Evolutionary conservation across 64 coral and sea anemone species (phyloP).

Genomic region (Montipora foliosa): DNA sequence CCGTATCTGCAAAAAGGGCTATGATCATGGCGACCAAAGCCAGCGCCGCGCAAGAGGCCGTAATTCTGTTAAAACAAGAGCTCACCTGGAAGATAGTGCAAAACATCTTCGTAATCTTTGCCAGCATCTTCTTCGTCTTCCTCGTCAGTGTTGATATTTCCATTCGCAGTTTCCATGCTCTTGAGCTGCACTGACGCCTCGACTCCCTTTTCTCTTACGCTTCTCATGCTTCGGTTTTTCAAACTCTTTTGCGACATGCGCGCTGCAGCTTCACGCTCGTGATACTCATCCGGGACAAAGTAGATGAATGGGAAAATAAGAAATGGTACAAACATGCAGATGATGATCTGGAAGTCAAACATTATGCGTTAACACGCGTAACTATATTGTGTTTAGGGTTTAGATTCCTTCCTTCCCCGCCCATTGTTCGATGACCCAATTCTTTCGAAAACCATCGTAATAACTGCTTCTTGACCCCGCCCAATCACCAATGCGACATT

Average conservation of each 20-base stretch:
- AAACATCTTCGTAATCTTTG: constrained; percentile 60
- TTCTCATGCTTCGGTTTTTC: not conserved
- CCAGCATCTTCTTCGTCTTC: constrained; percentile 19
- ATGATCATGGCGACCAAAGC: not conserved
- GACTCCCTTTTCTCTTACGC: not conserved
- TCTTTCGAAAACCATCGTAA: too few relatives aligned
- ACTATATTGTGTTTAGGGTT: too few relatives aligned
- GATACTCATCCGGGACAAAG: constrained; percentile 93
- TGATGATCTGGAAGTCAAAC: constrained; percentile 69
- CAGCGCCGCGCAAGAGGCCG: too few relatives aligned
- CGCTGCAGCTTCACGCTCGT: constrained; percentile 70
- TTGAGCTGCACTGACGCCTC: not conserved
- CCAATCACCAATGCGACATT: too few relatives aligned
- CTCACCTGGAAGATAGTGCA: constrained; percentile 90
- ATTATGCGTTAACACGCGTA: too few relatives aligned
- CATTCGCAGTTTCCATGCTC: not conserved
- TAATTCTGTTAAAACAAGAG: too few relatives aligned
- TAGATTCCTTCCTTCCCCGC: too few relatives aligned
- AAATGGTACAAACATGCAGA: constrained; percentile 77
- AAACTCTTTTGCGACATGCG: constrained; percentile 3
- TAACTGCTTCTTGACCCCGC: too few relatives aligned
- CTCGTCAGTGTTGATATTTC: not conserved
- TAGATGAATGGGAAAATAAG: constrained; percentile 88
- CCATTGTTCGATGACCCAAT: too few relatives aligned
- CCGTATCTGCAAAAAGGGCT: not conserved